Evolutionary conservation across 2,113 vertebrate species (phyloP).

Genomic region (Ailurus styani): DNA sequence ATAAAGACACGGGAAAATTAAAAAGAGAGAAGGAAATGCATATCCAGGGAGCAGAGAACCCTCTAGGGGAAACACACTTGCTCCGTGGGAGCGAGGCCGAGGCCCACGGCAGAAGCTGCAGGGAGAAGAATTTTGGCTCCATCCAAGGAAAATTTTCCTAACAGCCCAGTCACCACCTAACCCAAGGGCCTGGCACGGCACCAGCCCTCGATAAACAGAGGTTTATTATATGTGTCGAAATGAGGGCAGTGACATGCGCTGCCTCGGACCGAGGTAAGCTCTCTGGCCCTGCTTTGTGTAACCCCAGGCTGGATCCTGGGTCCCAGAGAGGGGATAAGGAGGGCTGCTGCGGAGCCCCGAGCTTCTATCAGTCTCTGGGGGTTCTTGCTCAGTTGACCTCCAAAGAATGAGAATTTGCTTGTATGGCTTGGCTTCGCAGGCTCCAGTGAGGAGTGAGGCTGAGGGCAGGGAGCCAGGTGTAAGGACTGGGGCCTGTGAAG

Average conservation of each 20-base stretch:
- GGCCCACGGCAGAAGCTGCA: background rate
- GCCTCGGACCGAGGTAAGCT: background rate
- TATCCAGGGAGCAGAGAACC: background rate
- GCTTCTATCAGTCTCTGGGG: background rate
- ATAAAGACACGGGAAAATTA: background rate
- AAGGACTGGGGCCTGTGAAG: background rate
- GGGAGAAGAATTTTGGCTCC: slow-evolving; percentile 31
- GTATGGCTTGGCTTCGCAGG: background rate
- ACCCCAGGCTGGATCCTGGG: background rate
- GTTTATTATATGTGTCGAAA: slow-evolving; percentile 40
- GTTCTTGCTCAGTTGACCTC: background rate
- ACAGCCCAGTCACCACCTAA: slow-evolving; percentile 19
- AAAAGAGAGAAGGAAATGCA: background rate
- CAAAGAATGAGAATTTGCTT: background rate
- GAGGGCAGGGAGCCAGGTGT: background rate
- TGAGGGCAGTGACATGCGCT: background rate
- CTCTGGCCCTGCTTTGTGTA: background rate
- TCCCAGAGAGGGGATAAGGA: background rate
- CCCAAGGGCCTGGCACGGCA: background rate
- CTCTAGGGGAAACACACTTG: background rate
- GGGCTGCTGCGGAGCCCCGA: background rate
- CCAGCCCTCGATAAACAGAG: slow-evolving; percentile 31
- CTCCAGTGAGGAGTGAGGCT: background rate
- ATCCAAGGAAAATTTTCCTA: slow-evolving; percentile 45
- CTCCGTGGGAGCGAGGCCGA: background rate